A percentile compares a stretch with the other conserved stretches of the same genome.
Evolutionary conservation across 2,888 invertebrate genomes (phyloP).

Genomic region (Ophioninae sp.): DNA sequence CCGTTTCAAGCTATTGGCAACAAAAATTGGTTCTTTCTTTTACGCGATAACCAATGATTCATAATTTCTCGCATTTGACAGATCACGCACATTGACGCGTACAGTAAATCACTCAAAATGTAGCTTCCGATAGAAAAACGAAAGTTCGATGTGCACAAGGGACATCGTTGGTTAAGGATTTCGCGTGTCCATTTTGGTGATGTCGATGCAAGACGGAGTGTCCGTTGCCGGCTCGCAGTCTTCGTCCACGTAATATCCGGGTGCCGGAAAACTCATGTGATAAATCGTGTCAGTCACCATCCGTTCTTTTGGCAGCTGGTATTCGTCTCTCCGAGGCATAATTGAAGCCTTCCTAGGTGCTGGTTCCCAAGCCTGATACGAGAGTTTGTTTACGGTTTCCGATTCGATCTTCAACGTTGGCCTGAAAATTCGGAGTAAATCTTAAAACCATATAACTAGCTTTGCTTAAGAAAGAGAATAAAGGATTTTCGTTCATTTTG

Average conservation of each 20-base stretch:
- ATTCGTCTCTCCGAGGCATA: slow-evolving; percentile 73
- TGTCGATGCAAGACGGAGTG: background rate
- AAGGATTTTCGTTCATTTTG: no score
- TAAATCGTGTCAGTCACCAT: slow-evolving; percentile 76
- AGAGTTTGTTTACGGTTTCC: slow-evolving; percentile 78
- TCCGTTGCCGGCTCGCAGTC: slow-evolving; percentile 38
- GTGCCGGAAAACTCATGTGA: slow-evolving; percentile 76
- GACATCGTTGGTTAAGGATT: background rate
- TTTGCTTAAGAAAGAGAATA: no score
- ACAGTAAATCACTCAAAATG: slow-evolving; percentile 23
- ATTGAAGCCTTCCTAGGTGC: slow-evolving; percentile 72
- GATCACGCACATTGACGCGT: background rate
- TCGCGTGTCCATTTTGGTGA: background rate
- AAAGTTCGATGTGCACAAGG: slow-evolving; percentile 4
- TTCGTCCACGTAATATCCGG: slow-evolving; percentile 74
- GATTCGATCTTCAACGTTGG: slow-evolving; percentile 73
- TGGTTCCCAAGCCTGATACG: slow-evolving; percentile 75
- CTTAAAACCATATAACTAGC: no score
- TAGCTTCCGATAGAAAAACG: slow-evolving; percentile 28
- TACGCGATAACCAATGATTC: background rate
- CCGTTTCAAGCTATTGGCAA: no score
- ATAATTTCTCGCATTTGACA: background rate
- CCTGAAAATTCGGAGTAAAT: slow-evolving; percentile 58
- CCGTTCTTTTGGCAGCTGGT: slow-evolving; percentile 71
- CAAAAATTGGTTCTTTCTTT: background rate